A percentile compares a stretch with the other conserved stretches of the same genome.
phyloP scores from a whole-genome alignment of 2,797 vertebrate species.

The Onychomys leucogaster region DNA sequence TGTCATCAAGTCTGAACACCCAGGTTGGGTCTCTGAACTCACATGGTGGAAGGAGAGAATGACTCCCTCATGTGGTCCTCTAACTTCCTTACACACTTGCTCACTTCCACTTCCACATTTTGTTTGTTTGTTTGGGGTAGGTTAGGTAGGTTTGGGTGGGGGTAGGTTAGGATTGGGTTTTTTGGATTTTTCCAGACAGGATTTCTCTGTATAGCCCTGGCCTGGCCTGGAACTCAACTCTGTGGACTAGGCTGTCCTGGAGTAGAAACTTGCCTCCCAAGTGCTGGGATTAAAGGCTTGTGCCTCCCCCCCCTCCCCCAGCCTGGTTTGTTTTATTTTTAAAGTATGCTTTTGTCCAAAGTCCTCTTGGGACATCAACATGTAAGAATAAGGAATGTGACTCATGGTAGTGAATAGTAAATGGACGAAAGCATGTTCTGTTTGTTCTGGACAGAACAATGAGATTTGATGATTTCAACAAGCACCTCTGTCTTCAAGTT shows the following conservation, averaged over 20 bases:
- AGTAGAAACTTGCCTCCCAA: not conserved
- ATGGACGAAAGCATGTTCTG: not conserved
- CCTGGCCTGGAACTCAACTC: not conserved
- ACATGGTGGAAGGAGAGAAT: not conserved
- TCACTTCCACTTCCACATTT: not conserved
- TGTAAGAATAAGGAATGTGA: conserved; percentile 6
- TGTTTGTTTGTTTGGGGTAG: not conserved
- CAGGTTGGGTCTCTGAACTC: not conserved
- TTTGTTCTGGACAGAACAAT: not conserved
- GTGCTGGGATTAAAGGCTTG: not conserved
- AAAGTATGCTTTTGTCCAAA: conserved; percentile 11
- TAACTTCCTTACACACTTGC: not conserved
- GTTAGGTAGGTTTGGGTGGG: no score
- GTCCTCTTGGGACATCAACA: conserved; percentile 1
- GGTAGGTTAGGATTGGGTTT: not conserved
- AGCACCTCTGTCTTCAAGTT: not conserved
- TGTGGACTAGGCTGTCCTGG: not conserved
- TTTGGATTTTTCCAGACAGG: not conserved
- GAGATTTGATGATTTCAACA: conserved; percentile 26
- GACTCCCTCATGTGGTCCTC: not conserved
- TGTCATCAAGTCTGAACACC: not conserved
- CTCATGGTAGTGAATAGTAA: conserved; percentile 38
- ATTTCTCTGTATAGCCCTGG: not conserved
- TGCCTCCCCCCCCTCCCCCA: no score
- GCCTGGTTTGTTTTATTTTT: not conserved